These are phyloP conservation scores for Hormiphora californensis DNA, from an alignment of 37 sponge, comb jelly and placozoan species.

Conservation along the genomic window DNA sequence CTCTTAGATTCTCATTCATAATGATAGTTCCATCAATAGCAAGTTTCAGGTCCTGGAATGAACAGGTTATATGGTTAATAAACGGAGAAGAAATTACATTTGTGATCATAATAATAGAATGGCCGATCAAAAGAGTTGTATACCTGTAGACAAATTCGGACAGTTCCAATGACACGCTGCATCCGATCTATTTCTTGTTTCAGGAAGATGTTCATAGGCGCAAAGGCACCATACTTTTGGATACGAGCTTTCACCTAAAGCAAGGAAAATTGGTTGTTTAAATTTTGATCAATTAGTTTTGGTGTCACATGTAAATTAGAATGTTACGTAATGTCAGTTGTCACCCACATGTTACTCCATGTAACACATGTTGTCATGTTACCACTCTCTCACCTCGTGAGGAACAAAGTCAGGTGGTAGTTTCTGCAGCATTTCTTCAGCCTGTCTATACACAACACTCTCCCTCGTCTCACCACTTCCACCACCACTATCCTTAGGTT, in stretches of 20 bases:
- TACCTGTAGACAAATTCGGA: slow-evolving; percentile 57
- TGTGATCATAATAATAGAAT: neutral
- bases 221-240: slow-evolving; percentile 83
- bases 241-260: slow-evolving; percentile 79
- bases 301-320: neutral
- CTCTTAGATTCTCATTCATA: slow-evolving; percentile 96
- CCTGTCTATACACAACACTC: slow-evolving; percentile 74
- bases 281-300: neutral
- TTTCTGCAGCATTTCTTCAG: slow-evolving; percentile 89
- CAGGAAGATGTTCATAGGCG: slow-evolving; percentile 99
- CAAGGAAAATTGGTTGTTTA: neutral
- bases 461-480: slow-evolving; percentile 95
- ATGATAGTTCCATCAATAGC: slow-evolving; percentile 99
- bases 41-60: slow-evolving; percentile 80
- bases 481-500: slow-evolving; percentile 66
- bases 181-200: slow-evolving; percentile 97
- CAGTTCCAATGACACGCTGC: slow-evolving; percentile 90
- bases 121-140: neutral
- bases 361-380: neutral
- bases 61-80: neutral
- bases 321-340: too few species aligned
- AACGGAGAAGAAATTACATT: neutral
- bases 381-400: slow-evolving; percentile 70
- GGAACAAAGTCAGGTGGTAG: slow-evolving; percentile 91
- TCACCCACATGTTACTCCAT: too few species aligned